Evolutionary conservation across 1,140 invertebrate genomes (phyloP).

Genomic region (Liolophura sinensis): DNA sequence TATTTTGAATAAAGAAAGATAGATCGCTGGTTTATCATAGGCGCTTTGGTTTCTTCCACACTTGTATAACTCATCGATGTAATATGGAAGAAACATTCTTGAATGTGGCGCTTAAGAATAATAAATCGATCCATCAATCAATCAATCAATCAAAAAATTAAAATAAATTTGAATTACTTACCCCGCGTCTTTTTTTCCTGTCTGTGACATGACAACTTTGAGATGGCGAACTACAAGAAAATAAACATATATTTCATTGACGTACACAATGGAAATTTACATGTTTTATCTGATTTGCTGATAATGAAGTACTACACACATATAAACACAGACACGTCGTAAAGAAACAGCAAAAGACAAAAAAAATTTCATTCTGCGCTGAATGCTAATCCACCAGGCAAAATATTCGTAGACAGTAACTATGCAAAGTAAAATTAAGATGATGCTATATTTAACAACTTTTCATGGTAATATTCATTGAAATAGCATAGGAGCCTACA

Average conservation of each 20-base stretch:
- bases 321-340: not conserved
- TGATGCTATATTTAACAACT: no score
- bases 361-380: constrained; percentile 2
- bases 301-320: constrained; percentile 3
- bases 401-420: not conserved
- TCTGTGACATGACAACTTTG: constrained; percentile 60
- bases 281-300: not conserved
- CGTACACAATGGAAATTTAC: not conserved
- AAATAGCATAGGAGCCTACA: no score
- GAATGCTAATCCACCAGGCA: constrained; percentile 11
- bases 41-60: no score
- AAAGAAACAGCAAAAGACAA: not conserved
- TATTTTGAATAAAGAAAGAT: no score
- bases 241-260: constrained; percentile 9
- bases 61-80: no score
- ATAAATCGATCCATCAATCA: not conserved
- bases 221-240: constrained; percentile 54
- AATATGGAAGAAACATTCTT: no score
- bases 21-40: no score
- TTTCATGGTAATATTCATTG: no score
- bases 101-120: not conserved
- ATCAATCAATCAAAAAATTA: not conserved
- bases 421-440: no score
- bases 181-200: constrained; percentile 60
- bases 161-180: constrained; percentile 38